These are phyloP conservation scores for Pseudococcus viburni DNA, from an alignment of 2,888 invertebrate species.

Conservation along the genomic window DNA sequence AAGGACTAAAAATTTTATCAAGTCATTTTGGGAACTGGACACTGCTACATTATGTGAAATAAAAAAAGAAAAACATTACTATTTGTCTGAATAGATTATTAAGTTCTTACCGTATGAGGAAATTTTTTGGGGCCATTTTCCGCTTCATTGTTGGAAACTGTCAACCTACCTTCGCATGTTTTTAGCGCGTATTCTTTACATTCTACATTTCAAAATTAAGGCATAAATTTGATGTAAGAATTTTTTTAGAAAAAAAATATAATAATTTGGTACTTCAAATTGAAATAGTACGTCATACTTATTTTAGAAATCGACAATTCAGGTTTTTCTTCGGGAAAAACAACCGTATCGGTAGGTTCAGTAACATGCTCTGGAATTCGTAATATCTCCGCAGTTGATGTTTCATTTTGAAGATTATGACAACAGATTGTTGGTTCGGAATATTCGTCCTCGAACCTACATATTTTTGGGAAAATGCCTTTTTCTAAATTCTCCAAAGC, in stretches of 20 bases:
- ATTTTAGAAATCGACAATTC: not conserved
- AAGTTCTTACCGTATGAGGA: conserved; percentile 1
- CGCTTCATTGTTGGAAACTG: not conserved
- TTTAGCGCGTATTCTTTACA: conserved; percentile 9
- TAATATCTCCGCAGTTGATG: conserved; percentile 12
- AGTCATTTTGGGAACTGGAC: too few species aligned
- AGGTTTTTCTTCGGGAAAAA: conserved; percentile 10
- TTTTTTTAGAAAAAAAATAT: too few species aligned
- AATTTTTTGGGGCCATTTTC: not conserved
- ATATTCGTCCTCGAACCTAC: not conserved
- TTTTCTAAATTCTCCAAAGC: conserved; percentile 13
- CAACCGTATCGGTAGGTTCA: not conserved
- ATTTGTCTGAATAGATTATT: too few species aligned
- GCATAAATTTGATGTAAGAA: too few species aligned
- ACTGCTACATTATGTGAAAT: too few species aligned
- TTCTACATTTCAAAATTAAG: not conserved
- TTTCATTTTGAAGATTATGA: not conserved
- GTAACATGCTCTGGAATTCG: not conserved
- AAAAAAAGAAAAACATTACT: too few species aligned
- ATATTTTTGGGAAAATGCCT: conserved; percentile 25
- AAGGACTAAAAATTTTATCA: too few species aligned
- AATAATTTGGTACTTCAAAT: too few species aligned
- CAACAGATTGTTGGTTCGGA: conserved; percentile 25
- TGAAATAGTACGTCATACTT: not conserved
- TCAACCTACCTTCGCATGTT: not conserved